Evolutionary conservation across 2,888 invertebrate genomes (phyloP), one percentile per base, ranked within the genome.

Genomic region (Bursaphelenchus okinawaensis): DNA sequence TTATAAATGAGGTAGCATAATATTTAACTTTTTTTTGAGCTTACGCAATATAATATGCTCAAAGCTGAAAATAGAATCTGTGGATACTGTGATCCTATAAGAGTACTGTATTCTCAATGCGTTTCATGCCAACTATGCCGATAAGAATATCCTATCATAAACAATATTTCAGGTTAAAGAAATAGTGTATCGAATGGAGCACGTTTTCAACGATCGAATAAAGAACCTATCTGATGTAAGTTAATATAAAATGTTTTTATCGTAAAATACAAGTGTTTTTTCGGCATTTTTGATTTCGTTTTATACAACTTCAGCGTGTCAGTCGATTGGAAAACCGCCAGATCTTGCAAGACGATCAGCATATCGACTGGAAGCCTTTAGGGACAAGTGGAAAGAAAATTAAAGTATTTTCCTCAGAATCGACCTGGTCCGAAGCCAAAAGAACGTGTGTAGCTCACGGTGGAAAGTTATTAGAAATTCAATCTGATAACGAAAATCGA

Each of bases 401-500:
- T 22, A 55, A 55, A 3, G 61, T 61, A 1, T 61, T 61, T 8
- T 57, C 59, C 3, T 4, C 61, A 22, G n/a, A 26, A 20, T 19
- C 19, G 1, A 20, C 52, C 9, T 61, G 61, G 61, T 24, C 52
- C 12, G 61, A 61, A 9, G 61, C 61, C 12, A 55, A 61, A 4
- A 26, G 56, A 19, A 55, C 56, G 26, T 61, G 61, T 55, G 1
- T 16, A 59, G 55, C 23, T 8, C 60, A 61, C 7, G 23, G 27
- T 24, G 61, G 61, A 4, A 59, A 59, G 9, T 55, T 61, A 26
- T 9, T 61, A 20, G n/a, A n/a, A 19, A 26, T 61, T 8, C 56
- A 61, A n/a, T 61, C 61, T 7, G 61, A 61, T 3, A 28, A 19
- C 9, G 61, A 61, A 55, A 61, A 61, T 26, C 59, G 61, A 22